Evolutionary conservation across 1,140 invertebrate species (phyloP), one percentile per base, ranked within the genome.

Genomic region (Thereuonema tuberculata): DNA sequence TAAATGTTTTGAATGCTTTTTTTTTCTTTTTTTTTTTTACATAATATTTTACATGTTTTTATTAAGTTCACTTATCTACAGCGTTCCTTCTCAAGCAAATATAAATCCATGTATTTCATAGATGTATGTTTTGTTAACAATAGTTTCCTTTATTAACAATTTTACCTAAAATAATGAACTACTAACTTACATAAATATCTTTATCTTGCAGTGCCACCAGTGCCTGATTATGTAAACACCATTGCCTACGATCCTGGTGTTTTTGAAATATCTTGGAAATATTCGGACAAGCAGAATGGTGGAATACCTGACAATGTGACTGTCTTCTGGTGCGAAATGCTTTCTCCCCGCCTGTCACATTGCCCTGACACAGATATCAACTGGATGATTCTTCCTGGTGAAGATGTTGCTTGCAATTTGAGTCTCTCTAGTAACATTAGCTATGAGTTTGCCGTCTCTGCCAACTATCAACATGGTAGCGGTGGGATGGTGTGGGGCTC

Each of bases 401-500:
- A 55, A 5, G 14, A 25, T 14, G 14, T 5, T 29, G 12, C 25
- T 27, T 3, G 25, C 3, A 79, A 80, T 60, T 72, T 81, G 58
- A 78, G 76, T 1, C 72, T 78, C 1, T 70, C 74, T 9, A 68
- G 75, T 60, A 67, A 69, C 15, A 76, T 75, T 62, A 74, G 76
- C 1, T 81, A 81, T 61, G 80, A 82, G 63, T 82, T 87, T 73
- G 85, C 84, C 12, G 84, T 88, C 62, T 80, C 85, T 2, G 81
- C 81, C 2, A 86, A 87, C 67, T 79, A 77, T 3, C 68, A 75
- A 2, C 70, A 67, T 2, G 73, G 73, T 26, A 85, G 82, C 62
- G 86, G 84, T 68, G 85, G 85, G 0, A 85, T 88, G 82, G 74
- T 82, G 9, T 87, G 85, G 85, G 82, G 84, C 9, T 78, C 78